phyloP scores from a whole-genome alignment of 2,113 vertebrate genomes.

The Lasiurus borealis region DNA sequence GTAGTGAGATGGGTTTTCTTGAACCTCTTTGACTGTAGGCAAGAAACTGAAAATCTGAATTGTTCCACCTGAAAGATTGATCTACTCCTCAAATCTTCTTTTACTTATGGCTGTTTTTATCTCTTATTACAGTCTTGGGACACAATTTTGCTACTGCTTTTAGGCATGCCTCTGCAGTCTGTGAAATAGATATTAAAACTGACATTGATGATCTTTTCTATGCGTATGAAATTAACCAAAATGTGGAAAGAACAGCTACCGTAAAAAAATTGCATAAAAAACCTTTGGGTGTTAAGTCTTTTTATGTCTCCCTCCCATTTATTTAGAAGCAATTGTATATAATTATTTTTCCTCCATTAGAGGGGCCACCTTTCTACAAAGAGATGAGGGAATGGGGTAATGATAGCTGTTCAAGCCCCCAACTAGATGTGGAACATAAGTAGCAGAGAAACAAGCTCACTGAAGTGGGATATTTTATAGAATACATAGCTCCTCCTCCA shows the following conservation, averaged over 20 bases:
- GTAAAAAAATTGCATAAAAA: neutral
- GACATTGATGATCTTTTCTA: neutral
- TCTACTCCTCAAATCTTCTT: neutral
- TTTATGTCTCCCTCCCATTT: neutral
- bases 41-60: neutral
- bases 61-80: neutral
- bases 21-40: neutral
- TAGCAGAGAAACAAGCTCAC: slow-evolving; percentile 59
- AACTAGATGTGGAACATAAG: slow-evolving; percentile 8
- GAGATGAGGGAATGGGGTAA: neutral
- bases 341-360: slow-evolving; percentile 47
- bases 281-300: neutral
- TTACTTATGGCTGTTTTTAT: neutral
- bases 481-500: slow-evolving; percentile 38
- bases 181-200: neutral
- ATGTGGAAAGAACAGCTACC: neutral
- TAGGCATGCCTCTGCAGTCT: neutral
- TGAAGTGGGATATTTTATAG: slow-evolving; percentile 35
- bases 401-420: slow-evolving; percentile 52
- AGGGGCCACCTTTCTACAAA: neutral
- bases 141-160: slow-evolving; percentile 27
- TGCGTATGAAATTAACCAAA: neutral
- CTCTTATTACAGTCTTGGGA: slow-evolving; percentile 12
- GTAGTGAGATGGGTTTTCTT: neutral
- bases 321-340: slow-evolving; percentile 19